phyloP scores from a whole-genome alignment of 2,797 vertebrate genomes.

The Rousettus madagascariensis region DNA sequence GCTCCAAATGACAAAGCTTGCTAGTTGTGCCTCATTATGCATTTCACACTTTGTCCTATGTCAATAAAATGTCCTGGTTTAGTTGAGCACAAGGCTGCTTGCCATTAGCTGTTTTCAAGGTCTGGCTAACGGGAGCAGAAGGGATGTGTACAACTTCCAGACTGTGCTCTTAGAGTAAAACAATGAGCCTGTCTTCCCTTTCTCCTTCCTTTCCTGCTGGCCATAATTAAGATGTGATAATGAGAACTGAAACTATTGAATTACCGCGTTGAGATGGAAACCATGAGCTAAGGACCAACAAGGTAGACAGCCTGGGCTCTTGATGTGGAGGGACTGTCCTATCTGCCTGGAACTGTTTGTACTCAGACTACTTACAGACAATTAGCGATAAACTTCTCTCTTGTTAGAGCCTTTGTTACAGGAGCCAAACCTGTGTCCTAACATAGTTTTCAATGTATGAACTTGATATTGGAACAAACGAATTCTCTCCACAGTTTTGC shows the following conservation, averaged over 20 bases:
- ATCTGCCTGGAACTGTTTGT: not conserved
- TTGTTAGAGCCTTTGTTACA: not conserved
- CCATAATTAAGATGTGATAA: not conserved
- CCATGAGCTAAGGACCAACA: not conserved
- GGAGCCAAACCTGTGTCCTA: not conserved
- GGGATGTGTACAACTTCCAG: not conserved
- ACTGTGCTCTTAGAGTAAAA: not conserved
- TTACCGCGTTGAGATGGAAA: not conserved
- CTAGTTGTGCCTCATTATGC: not conserved
- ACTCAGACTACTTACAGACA: not conserved
- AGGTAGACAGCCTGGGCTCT: not conserved
- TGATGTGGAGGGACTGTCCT: not conserved
- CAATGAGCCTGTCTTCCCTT: not conserved
- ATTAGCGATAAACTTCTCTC: not conserved
- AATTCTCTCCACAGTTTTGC: conserved; percentile 34
- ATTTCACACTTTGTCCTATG: not conserved
- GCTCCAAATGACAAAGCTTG: not conserved
- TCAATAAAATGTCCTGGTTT: not conserved
- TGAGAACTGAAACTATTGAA: not conserved
- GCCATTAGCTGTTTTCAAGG: not conserved
- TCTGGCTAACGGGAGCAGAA: not conserved
- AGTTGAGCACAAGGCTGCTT: not conserved
- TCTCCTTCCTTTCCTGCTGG: not conserved
- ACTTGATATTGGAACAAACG: not conserved
- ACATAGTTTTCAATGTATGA: not conserved